Evolutionary conservation across 2,797 vertebrate genomes (phyloP), one percentile per base, ranked within the genome.

Genomic region (Nannoperca australis): DNA sequence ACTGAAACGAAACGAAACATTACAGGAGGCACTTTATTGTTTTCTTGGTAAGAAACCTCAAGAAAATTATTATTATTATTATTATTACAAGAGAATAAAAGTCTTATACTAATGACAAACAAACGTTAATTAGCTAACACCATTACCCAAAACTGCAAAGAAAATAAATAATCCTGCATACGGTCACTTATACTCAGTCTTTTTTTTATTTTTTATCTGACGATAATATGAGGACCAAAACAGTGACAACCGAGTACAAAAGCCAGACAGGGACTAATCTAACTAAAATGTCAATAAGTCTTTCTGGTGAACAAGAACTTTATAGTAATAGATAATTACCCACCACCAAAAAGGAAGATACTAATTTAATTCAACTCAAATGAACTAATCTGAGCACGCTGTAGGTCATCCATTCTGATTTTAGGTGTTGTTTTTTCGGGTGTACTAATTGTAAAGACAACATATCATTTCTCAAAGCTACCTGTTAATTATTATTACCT

Each of bases 1-100:
- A 50, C 5, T 27, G 61, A 80, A 67, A 76, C 78, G 47, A 74
- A 78, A 44, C 24, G 69, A 60, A 69, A 55, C 18, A 36, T 34
- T 34, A 22, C 6, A 54, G 55, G 27, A 54, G 55, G 27, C 4
- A 27, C 24, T 27, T 27, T 27, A 27, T 27, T 27, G 24, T 27
- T 27, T 27, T 27, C 24, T 27, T 27, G 24, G 24, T 27, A 27
- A 27, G 24, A 27, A 27, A 27, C 24, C 24, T 27, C 24, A 27
- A 27, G 24, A 27, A 27, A 27, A 27, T n/a, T n/a, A n/a, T n/a
- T n/a, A n/a, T n/a, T n/a, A n/a, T n/a, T n/a, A n/a, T n/a, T n/a
- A n/a, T n/a, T n/a, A n/a, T n/a, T 27, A 53, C 9, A 53, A 18
- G 15, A 18, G 7, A 36, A 50, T 9, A 38, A 18, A 51, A 11